Evolutionary conservation across 2,888 invertebrate species (phyloP).

Genomic region (Adelphocoris suturalis): DNA sequence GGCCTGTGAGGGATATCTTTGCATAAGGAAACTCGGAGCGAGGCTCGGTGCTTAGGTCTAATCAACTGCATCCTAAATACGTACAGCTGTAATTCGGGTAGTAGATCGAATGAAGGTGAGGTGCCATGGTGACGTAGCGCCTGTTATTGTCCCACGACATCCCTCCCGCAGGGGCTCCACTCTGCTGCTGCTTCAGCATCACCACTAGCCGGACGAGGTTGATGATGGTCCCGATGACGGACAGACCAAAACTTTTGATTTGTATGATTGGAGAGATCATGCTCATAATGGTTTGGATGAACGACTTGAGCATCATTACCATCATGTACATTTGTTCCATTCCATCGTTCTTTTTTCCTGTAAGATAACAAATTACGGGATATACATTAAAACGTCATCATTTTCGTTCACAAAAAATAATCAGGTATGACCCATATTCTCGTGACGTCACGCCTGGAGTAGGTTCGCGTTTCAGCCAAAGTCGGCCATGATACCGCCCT

Average conservation of each 20-base stretch:
- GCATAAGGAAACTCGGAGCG: neutral
- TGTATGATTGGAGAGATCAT: slow-evolving; percentile 73
- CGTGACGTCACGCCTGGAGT: too few relatives aligned
- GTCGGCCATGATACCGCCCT: too few relatives aligned
- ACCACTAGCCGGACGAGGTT: slow-evolving; percentile 68
- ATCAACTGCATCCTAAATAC: neutral
- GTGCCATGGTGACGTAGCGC: slow-evolving; percentile 38
- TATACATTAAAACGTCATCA: too few relatives aligned
- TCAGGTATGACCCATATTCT: too few relatives aligned
- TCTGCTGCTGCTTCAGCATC: slow-evolving; percentile 52
- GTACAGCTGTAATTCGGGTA: neutral
- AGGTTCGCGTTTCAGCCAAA: too few relatives aligned
- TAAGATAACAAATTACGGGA: neutral
- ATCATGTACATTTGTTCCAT: slow-evolving; percentile 74
- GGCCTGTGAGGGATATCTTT: neutral
- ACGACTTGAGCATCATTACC: slow-evolving; percentile 78
- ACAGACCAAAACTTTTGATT: slow-evolving; percentile 72
- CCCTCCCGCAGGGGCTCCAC: neutral
- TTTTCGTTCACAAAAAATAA: too few relatives aligned
- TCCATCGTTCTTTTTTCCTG: slow-evolving; percentile 70
- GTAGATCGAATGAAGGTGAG: slow-evolving; percentile 23
- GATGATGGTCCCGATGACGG: slow-evolving; percentile 71
- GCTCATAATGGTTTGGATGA: slow-evolving; percentile 66
- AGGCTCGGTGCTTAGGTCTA: neutral
- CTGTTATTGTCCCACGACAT: slow-evolving; percentile 50